These are phyloP conservation scores for Chamaea fasciata DNA, from an alignment of 2,113 vertebrate genomes.

Conservation along the genomic window DNA sequence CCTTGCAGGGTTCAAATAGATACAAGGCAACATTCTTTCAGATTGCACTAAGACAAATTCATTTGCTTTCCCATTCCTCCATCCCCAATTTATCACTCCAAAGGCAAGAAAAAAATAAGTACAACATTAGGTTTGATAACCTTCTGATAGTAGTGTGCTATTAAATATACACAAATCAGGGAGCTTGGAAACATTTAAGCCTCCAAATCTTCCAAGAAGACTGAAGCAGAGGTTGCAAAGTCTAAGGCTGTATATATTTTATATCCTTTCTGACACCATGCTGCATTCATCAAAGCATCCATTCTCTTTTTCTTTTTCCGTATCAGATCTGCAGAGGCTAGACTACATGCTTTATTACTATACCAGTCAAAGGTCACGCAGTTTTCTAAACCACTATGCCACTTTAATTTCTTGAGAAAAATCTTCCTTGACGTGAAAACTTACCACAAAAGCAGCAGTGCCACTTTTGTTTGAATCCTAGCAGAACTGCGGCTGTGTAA, in stretches of 20 bases:
- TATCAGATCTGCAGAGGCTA: background rate
- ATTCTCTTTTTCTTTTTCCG: background rate
- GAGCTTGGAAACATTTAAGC: background rate
- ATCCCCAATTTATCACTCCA: background rate
- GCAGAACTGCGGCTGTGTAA: background rate
- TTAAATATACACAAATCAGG: constrained; percentile 18
- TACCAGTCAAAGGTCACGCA: background rate
- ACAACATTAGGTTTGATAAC: background rate
- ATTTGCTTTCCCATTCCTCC: background rate
- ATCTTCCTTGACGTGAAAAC: background rate
- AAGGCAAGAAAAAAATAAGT: background rate
- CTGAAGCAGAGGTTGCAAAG: background rate
- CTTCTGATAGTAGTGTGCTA: background rate
- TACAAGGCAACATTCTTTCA: background rate
- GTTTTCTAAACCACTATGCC: background rate
- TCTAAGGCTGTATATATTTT: background rate
- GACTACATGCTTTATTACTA: background rate
- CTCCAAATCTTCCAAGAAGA: background rate
- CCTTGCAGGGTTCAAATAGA: background rate
- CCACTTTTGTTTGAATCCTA: background rate
- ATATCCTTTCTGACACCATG: background rate
- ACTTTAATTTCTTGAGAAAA: background rate
- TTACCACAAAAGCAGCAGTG: background rate
- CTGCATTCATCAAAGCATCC: background rate
- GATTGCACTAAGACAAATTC: background rate